Evolutionary conservation across 1,140 invertebrate genomes (phyloP).

Genomic region (Heliothis subflexa): DNA sequence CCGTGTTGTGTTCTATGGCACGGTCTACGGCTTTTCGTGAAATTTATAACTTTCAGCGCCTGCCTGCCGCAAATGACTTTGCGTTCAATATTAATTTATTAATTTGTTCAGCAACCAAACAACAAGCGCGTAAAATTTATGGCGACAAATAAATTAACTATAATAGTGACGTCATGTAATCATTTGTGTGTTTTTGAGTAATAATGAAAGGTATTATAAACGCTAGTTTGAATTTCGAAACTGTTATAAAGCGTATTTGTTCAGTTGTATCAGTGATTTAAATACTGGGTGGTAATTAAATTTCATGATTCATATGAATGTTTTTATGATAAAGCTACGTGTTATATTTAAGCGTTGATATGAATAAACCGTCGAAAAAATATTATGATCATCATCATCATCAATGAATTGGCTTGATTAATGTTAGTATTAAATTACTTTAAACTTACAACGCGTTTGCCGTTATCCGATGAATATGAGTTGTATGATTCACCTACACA

Average conservation of each 20-base stretch:
- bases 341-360: not conserved
- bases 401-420: not conserved
- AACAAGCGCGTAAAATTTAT: conserved; percentile 43
- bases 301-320: conserved; percentile 24
- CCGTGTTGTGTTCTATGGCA: conserved; percentile 20
- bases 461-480: too few relatives aligned
- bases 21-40: conserved; percentile 2
- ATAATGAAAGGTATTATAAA: conserved; percentile 32
- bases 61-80: not conserved
- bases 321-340: conserved; percentile 24
- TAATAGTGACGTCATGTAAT: conserved; percentile 16
- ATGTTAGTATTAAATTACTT: not conserved
- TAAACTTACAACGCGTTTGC: not conserved
- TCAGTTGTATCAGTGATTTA: conserved; percentile 24
- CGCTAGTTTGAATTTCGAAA: conserved; percentile 1
- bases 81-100: conserved; percentile 47
- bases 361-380: not conserved
- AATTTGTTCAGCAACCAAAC: conserved; percentile 44
- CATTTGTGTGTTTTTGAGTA: conserved; percentile 25
- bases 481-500: too few relatives aligned
- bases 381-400: not conserved
- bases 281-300: conserved; percentile 20
- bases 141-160: conserved; percentile 42
- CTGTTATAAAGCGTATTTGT: conserved; percentile 30
- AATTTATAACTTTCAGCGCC: conserved; percentile 32